Evolutionary conservation across 92 coral and sea anemone species (phyloP), one percentile per base, ranked within the genome.

Genomic region (Pocillopora grandis): DNA sequence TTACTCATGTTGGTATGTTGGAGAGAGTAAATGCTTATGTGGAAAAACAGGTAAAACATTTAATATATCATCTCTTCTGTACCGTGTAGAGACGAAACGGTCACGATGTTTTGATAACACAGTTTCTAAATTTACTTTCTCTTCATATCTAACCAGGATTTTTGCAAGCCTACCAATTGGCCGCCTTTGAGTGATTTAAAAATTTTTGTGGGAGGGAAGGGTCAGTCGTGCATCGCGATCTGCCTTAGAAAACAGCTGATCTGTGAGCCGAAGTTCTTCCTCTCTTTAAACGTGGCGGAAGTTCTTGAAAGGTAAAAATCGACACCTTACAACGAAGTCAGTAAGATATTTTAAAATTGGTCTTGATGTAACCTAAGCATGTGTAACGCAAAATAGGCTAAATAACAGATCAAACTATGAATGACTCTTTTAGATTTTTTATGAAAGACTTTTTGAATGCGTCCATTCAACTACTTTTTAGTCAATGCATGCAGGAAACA

Each of bases 1-100:
- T 88, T 72, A 89, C 98, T 4, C 97, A 93, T 77, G 91, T 90
- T 80, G 98, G 98, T 21, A 94, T 94, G 92, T 80, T 96, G 9
- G 93, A 96, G 77, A 87, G 98, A 80, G 89, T 94, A 36, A 91
- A 92, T 83, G 88, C 90, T n/a, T 90, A 86, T 60, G 86, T 92
- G 8, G 94, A 91, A 85, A 92, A 94, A 77, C 91, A 92, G 90
- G 98, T 96, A 63, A 0, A 27, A 23, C 49, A 3, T 42, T 27
- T 27, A 27, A 27, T 27, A 27, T 42, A 42, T 42, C 49, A 42
- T 42, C 49, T 42, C 3, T 42, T 42, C 49, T 42, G 49, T 42
- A 42, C 49, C 49, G 49, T 3, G 7, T 7, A 42, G 49, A 42
- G 49, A 42, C 49, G 49, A 42, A 42, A 42, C 3, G 49, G 3